Evolutionary conservation across 2,113 vertebrate genomes (phyloP).

Genomic region (Bufo bufo): DNA sequence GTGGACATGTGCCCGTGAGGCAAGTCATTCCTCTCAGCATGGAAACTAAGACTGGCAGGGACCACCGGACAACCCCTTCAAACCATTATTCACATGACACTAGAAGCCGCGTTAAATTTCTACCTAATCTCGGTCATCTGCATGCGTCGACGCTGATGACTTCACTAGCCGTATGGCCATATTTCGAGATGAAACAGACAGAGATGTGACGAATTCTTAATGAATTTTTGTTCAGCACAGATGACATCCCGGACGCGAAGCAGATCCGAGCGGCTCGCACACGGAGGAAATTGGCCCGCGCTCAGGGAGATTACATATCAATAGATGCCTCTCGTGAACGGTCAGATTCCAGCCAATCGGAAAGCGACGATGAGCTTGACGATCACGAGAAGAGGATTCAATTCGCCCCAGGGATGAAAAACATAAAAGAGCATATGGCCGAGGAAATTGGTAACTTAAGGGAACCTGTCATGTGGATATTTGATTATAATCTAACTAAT

Average conservation of each 20-base stretch:
- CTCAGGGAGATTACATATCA: slow-evolving; percentile 79
- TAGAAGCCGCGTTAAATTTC: too few relatives aligned
- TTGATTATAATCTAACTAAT: too few relatives aligned
- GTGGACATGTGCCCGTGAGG: too few relatives aligned
- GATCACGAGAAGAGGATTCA: slow-evolving; percentile 77
- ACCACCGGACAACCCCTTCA: too few relatives aligned
- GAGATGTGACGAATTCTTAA: background rate
- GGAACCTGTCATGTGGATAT: too few relatives aligned
- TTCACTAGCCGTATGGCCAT: too few relatives aligned
- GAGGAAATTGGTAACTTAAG: slow-evolving; percentile 78
- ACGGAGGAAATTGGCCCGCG: slow-evolving; percentile 71
- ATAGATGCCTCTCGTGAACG: slow-evolving; percentile 65
- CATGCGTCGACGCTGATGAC: too few relatives aligned
- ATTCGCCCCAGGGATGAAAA: slow-evolving; percentile 80
- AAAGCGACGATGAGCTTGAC: slow-evolving; percentile 78
- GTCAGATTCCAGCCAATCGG: slow-evolving; percentile 63
- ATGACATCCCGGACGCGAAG: slow-evolving; percentile 71
- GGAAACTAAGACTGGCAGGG: too few relatives aligned
- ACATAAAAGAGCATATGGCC: slow-evolving; percentile 80
- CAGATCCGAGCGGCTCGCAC: slow-evolving; percentile 75
- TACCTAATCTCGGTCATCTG: too few relatives aligned
- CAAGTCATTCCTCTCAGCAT: too few relatives aligned
- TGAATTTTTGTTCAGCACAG: slow-evolving; percentile 67
- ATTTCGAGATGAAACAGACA: too few relatives aligned
- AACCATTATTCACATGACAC: too few relatives aligned